phyloP scores from a whole-genome alignment of 2,888 invertebrate genomes.

The Zaprionus bogoriensis region DNA sequence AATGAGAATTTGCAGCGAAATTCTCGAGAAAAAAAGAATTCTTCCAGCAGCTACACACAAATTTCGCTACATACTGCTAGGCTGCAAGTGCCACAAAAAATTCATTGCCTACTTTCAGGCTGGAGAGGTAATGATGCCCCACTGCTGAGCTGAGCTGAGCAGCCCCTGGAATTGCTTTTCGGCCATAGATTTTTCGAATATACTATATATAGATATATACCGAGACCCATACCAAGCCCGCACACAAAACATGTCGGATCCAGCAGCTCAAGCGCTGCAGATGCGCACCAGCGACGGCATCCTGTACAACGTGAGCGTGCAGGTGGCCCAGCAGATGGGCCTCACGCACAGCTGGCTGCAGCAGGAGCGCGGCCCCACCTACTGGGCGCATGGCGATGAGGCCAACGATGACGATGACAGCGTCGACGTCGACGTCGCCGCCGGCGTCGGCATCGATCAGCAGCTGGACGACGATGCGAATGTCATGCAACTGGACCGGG shows the following conservation, averaged over 20 bases:
- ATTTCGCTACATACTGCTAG: no score
- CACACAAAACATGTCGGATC: conserved; percentile 1
- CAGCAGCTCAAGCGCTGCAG: not conserved
- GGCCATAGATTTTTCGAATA: not conserved
- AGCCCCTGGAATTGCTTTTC: not conserved
- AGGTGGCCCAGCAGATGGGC: conserved; percentile 33
- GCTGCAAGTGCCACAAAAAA: not conserved
- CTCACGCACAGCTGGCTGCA: conserved; percentile 27
- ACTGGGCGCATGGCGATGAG: no score
- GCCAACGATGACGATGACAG: not conserved
- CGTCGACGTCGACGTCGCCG: no score
- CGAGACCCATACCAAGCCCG: not conserved
- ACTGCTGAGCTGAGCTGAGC: not conserved
- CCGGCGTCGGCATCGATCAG: no score
- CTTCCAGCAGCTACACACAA: no score
- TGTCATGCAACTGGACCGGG: conserved; percentile 17
- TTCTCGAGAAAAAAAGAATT: not conserved
- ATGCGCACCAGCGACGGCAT: conserved; percentile 41
- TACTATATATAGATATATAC: no score
- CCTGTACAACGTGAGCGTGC: conserved; percentile 13
- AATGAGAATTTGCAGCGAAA: no score
- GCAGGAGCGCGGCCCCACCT: not conserved
- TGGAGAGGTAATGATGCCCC: not conserved
- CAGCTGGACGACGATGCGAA: conserved; percentile 6
- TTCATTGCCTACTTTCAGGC: conserved; percentile 37